These are phyloP conservation scores for Reticulitermes lucifugus DNA, from an alignment of 2,888 invertebrate genomes.

Conservation along the genomic window DNA sequence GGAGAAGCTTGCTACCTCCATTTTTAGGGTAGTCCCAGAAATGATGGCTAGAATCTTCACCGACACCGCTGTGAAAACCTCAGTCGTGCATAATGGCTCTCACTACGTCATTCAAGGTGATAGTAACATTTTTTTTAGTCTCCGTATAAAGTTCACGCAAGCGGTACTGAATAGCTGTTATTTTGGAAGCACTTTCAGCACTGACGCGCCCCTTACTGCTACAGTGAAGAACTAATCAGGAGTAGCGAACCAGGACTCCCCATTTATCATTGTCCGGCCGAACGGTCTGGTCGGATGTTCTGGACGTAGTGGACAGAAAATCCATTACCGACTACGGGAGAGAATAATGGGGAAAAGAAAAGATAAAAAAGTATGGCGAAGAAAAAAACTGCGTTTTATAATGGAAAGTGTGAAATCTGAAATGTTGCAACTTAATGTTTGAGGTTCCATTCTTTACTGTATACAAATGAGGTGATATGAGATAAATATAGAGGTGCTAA, in stretches of 20 bases:
- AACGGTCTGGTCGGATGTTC: slow-evolving; percentile 30
- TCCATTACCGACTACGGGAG: slow-evolving; percentile 32
- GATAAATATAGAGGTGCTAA: neutral
- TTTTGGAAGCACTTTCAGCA: slow-evolving; percentile 16
- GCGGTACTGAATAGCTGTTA: neutral
- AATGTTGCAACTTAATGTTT: neutral
- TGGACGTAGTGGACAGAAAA: slow-evolving; percentile 38
- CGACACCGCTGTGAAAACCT: too few species aligned
- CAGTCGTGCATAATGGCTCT: too few species aligned
- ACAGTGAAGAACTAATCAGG: slow-evolving; percentile 31
- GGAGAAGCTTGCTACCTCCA: too few species aligned
- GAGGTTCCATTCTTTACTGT: neutral
- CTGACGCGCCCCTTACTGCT: slow-evolving; percentile 3
- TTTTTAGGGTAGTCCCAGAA: too few species aligned
- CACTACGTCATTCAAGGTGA: too few species aligned
- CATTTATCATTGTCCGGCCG: slow-evolving; percentile 50
- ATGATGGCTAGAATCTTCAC: too few species aligned
- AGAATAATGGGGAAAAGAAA: slow-evolving; percentile 33
- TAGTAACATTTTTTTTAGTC: neutral
- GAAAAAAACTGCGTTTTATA: neutral
- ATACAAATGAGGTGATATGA: slow-evolving; percentile 1
- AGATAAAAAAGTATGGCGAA: neutral
- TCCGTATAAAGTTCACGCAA: neutral
- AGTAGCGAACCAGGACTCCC: slow-evolving; percentile 27
- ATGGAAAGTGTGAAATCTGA: slow-evolving; percentile 13